Evolutionary conservation across 2,888 invertebrate genomes (phyloP), one percentile per base, ranked within the genome.

Genomic region (Pasiphila rectangulata): DNA sequence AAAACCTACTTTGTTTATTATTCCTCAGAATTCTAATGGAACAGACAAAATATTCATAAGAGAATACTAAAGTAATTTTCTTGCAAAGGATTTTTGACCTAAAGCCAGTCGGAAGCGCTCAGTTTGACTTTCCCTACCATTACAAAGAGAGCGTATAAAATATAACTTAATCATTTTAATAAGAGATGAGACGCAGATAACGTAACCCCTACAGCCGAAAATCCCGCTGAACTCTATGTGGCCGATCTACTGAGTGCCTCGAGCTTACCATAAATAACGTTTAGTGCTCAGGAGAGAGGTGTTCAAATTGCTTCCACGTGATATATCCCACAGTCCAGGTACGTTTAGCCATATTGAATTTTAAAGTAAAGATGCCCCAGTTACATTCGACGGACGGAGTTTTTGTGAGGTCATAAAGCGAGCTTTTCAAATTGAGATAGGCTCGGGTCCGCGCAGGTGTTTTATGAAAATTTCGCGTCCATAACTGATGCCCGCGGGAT

Each of bases 251-350:
- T 75, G 80, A 83, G 82, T 81, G 78, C 74, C 67, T 67, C 63
- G 61, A 68, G 83, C 82, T 85, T 79, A 82, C 79, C 81, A 84
- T 86, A 85, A 86, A 86, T 86, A 86, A 84, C 81, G 75, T 83
- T 85, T 85, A 86, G 76, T 83, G 78, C 79, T 69, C 69, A 64
- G 69, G 69, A 63, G 76, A 79, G 79, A 84, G 83, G 85, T 84
- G 85, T 75, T 82, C 80, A 83, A 85, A 84, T 85, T 84, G 84
- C 85, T 84, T 83, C 72, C 79, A 75, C 79, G 83, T 83, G 82
- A 85, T 84, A 84, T 82, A 83, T 83, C 76, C 76, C 63, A 56
- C 71, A 71, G 74, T 63, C 69, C 75, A 72, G 75, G 75, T 80
- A 80, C 76, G 69, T 77, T 80, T 76, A 79, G 72, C 76, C 75